Base-by-base conservation (phyloP, 2,888 invertebrate genomes). In the Cephus sareptanus region DNA sequence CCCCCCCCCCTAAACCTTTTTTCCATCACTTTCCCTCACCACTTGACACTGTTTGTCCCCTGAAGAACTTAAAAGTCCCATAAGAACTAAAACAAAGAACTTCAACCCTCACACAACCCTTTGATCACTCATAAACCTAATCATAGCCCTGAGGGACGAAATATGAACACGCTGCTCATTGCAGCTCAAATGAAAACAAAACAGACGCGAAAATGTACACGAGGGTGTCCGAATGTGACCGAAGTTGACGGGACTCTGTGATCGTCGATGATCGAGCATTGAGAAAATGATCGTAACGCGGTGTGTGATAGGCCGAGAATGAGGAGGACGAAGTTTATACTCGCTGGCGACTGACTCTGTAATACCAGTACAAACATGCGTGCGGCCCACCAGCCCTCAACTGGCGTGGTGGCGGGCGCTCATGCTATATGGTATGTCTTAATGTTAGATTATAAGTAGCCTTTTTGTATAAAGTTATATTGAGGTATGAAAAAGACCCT, bases 331-430 rank as follows among this genome's bases (percentile, higher is more conserved):
- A 89, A 89, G 90, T 90, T 56, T 90, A 88, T 90, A 90, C 89
- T 91, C 87, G 91, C 89, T 91, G 91, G 91, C 91, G 91, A 91
- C 91, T 91, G 91, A 91, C 89, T 91, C 90, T 90, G 90, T 90
- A 91, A 91, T 91, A 91, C 91, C 91, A 91, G 91, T 91, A 91
- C 90, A 91, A 91, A 91, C 90, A 90, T 91, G 90, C 86, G 90
- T 89, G 89, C 87, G 86, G 84, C 86, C 86, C 87, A 88, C 86
- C 89, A 87, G 86, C 85, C 86, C 85, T 85, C 81, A 84, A 82
- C 84, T 81, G 87, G 84, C 84, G 85, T 81, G 89, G 87, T 88
- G 87, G 85, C 85, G 87, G 86, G 87, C 88, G 86, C 90, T 90
- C 90, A 90, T 91, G 91, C 91, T 90, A 91, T 56, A 56, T 90